Evolutionary conservation across 2,113 vertebrate species (phyloP).

Genomic region (Plotosus lineatus): DNA sequence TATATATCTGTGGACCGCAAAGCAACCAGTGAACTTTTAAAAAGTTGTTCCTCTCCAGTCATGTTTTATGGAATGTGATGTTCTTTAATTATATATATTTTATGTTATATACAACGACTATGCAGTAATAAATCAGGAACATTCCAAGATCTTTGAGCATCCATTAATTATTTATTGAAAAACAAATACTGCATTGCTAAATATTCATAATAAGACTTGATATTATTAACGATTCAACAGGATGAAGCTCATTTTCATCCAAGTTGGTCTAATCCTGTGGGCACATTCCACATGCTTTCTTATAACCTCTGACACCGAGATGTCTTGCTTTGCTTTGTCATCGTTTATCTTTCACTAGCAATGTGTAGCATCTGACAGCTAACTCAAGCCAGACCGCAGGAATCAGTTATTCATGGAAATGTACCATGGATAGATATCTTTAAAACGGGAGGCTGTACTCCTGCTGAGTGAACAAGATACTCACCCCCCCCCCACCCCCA

Average conservation of each 20-base stretch:
- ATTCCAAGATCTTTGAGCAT: background rate
- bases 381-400: background rate
- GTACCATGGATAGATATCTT: background rate
- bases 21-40: background rate
- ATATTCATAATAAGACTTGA: background rate
- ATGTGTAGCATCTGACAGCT: constrained; percentile 13
- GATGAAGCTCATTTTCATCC: background rate
- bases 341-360: constrained; percentile 29
- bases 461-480: constrained; percentile 4
- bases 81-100: background rate
- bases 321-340: background rate
- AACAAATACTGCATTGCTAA: background rate
- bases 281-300: constrained; percentile 16
- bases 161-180: background rate
- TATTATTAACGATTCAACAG: background rate
- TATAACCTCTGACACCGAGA: constrained; percentile 29
- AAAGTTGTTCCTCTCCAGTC: background rate
- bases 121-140: background rate
- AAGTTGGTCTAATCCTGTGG: background rate
- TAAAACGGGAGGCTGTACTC: background rate
- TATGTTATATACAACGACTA: background rate
- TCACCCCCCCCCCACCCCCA: too few relatives aligned
- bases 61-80: background rate
- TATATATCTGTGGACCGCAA: background rate
- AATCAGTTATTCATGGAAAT: constrained; percentile 1